A percentile compares a stretch with the other conserved stretches of the same genome.
Evolutionary conservation across 2,113 vertebrate genomes (phyloP).

Genomic region (Psilopsiagon aymara): DNA sequence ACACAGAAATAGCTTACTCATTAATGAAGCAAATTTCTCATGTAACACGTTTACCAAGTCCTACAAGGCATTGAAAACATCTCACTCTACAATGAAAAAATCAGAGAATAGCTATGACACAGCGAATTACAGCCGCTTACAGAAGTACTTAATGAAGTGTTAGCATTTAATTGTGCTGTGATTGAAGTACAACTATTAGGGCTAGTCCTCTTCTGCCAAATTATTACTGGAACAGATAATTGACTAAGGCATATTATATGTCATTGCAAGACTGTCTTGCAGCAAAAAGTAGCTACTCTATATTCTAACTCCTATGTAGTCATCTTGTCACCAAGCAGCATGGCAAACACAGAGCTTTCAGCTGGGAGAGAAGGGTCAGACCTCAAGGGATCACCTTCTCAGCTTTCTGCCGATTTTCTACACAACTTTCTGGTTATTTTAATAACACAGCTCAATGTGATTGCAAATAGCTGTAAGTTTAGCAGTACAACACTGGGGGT

Average conservation of each 20-base stretch:
- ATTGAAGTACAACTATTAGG: not conserved
- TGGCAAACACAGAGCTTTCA: not conserved
- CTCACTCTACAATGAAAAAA: not conserved
- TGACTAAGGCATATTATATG: not conserved
- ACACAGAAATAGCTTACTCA: not conserved
- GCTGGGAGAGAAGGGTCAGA: not conserved
- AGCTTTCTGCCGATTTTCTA: not conserved
- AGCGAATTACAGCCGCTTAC: not conserved
- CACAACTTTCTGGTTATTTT: not conserved
- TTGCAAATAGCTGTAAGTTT: not conserved
- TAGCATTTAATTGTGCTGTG: not conserved
- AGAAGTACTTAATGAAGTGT: not conserved
- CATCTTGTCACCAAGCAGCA: not conserved
- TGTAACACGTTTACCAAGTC: not conserved
- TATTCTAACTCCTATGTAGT: not conserved
- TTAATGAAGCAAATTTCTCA: not conserved
- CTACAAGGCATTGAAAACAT: not conserved
- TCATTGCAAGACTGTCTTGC: not conserved
- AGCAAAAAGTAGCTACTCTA: not conserved
- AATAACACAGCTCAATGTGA: not conserved
- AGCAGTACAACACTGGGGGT: not conserved
- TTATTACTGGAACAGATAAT: not conserved
- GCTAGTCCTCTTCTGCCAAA: not conserved
- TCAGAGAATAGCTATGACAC: not conserved
- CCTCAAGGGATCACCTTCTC: not conserved